Conservation (phyloP, 2,113 vertebrate genomes). For the Epinephelus cyanopodus region DNA sequence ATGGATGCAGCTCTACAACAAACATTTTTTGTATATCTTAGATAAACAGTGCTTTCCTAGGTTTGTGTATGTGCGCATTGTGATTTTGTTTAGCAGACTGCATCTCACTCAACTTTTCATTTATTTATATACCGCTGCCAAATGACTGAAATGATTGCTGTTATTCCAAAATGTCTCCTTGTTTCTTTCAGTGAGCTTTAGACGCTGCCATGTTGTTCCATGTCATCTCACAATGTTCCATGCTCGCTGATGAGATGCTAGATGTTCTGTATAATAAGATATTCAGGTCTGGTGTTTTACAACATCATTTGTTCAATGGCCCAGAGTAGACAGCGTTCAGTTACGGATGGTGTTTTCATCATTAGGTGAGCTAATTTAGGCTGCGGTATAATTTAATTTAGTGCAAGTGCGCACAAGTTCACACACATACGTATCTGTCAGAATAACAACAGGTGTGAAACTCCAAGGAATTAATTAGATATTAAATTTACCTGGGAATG, state of each 20-base stretch:
- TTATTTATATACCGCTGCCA: not conserved
- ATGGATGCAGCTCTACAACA: not conserved
- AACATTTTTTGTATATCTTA: slow-evolving; percentile 13
- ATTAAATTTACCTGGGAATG: slow-evolving; percentile 6
- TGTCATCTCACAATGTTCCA: slow-evolving; percentile 11
- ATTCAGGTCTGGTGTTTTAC: slow-evolving; percentile 36
- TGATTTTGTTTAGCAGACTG: slow-evolving; percentile 10
- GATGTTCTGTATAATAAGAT: slow-evolving; percentile 20
- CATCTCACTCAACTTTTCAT: not conserved
- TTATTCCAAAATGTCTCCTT: not conserved
- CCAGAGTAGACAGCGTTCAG: slow-evolving; percentile 29
- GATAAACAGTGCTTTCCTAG: not conserved
- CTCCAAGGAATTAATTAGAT: not conserved
- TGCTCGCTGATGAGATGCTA: slow-evolving; percentile 17
- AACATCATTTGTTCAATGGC: slow-evolving; percentile 37
- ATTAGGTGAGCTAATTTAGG: slow-evolving; percentile 41
- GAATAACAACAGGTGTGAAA: slow-evolving; percentile 16
- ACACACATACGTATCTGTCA: slow-evolving; percentile 17
- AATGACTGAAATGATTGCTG: slow-evolving; percentile 11
- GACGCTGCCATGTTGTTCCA: not conserved
- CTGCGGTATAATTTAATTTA: slow-evolving; percentile 20
- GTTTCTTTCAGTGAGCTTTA: slow-evolving; percentile 14
- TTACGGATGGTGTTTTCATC: slow-evolving; percentile 15
- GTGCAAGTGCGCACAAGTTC: not conserved
- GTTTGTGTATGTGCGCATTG: not conserved